Base-by-base conservation (phyloP, 2,113 vertebrate species). In the Cyanistes caeruleus region DNA sequence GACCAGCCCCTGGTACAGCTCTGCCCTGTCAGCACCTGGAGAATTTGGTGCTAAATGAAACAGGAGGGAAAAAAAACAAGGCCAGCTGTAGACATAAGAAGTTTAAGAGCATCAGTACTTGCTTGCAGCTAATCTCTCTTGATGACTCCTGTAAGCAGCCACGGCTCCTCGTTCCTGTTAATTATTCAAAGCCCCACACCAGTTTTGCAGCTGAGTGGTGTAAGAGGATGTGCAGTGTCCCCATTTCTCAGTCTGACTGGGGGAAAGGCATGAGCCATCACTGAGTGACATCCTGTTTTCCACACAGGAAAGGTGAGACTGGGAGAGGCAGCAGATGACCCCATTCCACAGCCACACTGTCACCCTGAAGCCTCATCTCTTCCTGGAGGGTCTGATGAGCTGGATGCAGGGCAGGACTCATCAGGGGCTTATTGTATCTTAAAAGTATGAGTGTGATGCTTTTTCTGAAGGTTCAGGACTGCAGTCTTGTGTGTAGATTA, bases 101-200 rank as follows among this genome's bases (percentile, higher is more conserved):
- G 90, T 97, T 96, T 95, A 97, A 97, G 92, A 96, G 96, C 93
- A 95, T 96, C 93, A 87, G 96, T 75, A 72, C 53, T 95, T 78
- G 68, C 92, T 95, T 87, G 65, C 72, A 79, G 92, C 83, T 96
- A 95, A 96, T 96, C 83, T 92, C 89, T 92, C 73, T 81, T 96
- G 96, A 96, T 96, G 95, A 86, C 80, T 97, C 53, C 89, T 18
- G 64, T 94, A 96, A 95, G 90, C 87, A 95, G 93, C 44, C 51
- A 5, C 76, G 73, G 52, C 85, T 78, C 10, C 90, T 67, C 12
- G 11, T 68, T 39, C 25, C 73, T 27, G 58, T 94, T 94, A 95
- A 96, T 96, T 96, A 96, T 96, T 94, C 83, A 93, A 94, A 95
- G 76, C 83, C 86, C 65, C 31, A 10, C 69, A 58, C 90, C 80